Evolutionary conservation across 1,140 invertebrate genomes (phyloP).

Genomic region (Rhopalosiphum maidis): DNA sequence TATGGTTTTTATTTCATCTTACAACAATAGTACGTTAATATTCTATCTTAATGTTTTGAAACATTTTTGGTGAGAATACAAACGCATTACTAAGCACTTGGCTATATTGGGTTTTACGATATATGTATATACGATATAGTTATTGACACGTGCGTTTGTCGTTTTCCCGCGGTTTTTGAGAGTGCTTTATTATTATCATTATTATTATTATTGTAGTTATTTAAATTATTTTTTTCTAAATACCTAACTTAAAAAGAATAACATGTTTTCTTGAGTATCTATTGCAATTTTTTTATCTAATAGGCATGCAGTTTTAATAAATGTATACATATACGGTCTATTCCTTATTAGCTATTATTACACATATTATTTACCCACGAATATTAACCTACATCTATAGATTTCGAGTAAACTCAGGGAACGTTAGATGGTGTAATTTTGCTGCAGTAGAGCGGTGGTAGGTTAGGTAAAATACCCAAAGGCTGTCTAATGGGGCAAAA

Average conservation of each 20-base stretch:
- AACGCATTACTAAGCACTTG: background rate
- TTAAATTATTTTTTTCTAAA: background rate
- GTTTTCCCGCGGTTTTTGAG: background rate
- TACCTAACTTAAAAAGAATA: background rate
- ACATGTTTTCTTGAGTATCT: background rate
- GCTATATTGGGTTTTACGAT: background rate
- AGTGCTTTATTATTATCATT: background rate
- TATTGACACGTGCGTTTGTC: slow-evolving; percentile 15
- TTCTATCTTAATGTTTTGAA: background rate
- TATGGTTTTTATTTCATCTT: background rate
- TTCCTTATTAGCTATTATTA: background rate
- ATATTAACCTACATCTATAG: background rate
- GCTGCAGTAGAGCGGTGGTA: background rate
- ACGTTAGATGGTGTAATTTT: background rate
- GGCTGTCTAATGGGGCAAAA: slow-evolving; percentile 36
- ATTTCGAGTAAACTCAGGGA: background rate
- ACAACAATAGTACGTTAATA: background rate
- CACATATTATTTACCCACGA: background rate
- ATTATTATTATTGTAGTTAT: background rate
- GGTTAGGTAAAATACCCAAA: slow-evolving; percentile 4
- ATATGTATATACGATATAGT: background rate
- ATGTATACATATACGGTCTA: background rate
- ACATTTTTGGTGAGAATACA: background rate
- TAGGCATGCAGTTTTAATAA: background rate
- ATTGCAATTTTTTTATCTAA: background rate